Base-by-base conservation (phyloP, 1,140 invertebrate genomes). In the Scaptomyza montana region DNA sequence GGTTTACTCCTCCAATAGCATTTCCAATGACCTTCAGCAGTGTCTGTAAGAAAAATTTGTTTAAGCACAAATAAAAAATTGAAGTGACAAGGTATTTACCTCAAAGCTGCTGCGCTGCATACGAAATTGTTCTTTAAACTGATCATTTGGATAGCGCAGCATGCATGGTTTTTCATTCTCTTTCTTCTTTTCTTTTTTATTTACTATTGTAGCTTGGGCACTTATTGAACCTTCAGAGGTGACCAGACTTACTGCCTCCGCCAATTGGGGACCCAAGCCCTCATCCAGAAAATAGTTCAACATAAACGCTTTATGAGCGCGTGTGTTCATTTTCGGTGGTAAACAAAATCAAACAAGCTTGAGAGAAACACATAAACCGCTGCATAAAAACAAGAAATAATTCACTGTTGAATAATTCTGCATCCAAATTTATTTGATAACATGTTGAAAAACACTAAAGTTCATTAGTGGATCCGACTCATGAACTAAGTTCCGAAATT, bases 81-180 rank as follows among this genome's bases (percentile, higher is more conserved):
- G 5, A 33, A 43, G 8, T 13, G 0, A 1, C 45, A 1, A 10
- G 10, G 13, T 2, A 19, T 4, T 43, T 19, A 74, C 74, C 59
- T 74, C 55, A 49, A 77, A 70, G 12, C 36, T 78, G 28, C 51
- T 62, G 39, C 66, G 66, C 43, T 66, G 41, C 67, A 71, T 75
- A 6, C 67, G 61, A 45, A 75, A 78, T 10, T 66, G 56, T 16
- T 75, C 61, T 33, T 77, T 77, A 9, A 77, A 77, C 7, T 78
- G 66, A 41, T 75, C 76, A 28, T 75, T 66, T 25, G 54, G 60
- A 9, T 43, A 59, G 10, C 66, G 51, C 0, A 54, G 43, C 0
- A 54, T 13, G 1, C 28, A 39, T 2, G 5, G 7, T 10, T 16
- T 21, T 9, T 33, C 16, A 6, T 54, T 7, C n/a, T 47, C 3